phyloP scores from a whole-genome alignment of 2,888 invertebrate genomes.

The Rotaria magnacalcarata region DNA sequence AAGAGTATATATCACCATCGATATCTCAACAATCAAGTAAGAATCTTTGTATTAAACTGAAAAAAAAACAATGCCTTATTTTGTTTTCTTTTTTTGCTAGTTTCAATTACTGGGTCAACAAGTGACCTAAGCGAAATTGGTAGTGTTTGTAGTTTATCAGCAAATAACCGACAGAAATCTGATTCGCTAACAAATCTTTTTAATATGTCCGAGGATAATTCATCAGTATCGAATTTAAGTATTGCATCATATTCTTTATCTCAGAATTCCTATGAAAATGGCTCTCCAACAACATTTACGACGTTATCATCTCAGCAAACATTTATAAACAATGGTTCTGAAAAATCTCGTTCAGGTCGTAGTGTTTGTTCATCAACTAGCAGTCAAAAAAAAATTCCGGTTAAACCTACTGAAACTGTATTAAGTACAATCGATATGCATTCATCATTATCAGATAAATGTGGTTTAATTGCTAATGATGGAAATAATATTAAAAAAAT shows the following conservation, averaged over 20 bases:
- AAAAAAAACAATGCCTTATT: too few species aligned
- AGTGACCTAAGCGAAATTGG: constrained; percentile 11
- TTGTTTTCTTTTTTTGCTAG: background rate
- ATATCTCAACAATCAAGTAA: background rate
- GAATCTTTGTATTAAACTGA: background rate
- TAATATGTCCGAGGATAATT: constrained; percentile 30
- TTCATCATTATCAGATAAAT: background rate
- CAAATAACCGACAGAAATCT: background rate
- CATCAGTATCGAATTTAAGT: constrained; percentile 30
- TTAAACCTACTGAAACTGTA: background rate
- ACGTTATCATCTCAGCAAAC: background rate
- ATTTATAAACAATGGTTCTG: background rate
- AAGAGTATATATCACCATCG: background rate
- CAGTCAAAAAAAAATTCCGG: background rate
- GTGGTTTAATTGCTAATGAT: constrained; percentile 15
- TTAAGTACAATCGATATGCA: background rate
- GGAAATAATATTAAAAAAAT: background rate
- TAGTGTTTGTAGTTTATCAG: background rate
- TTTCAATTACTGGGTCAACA: constrained; percentile 4
- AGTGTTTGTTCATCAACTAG: background rate
- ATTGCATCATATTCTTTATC: constrained; percentile 25
- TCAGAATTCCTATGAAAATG: constrained; percentile 7
- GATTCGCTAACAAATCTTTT: constrained; percentile 33
- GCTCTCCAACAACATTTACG: background rate
- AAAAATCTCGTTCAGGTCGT: background rate